Evolutionary conservation across 2,113 vertebrate genomes (phyloP).

Genomic region (Nerophis ophidion): DNA sequence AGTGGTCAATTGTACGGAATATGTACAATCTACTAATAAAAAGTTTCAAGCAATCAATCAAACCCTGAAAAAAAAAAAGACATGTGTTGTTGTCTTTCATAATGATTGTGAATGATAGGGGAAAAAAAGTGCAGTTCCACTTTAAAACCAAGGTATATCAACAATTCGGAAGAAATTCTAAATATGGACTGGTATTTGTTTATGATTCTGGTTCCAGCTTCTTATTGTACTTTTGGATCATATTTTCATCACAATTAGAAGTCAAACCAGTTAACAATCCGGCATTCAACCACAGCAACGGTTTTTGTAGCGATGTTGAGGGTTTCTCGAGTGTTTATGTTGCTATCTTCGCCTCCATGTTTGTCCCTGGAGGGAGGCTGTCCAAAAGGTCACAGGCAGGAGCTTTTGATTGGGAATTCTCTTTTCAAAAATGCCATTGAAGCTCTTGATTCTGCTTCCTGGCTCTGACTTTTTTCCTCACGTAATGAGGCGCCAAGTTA

Average conservation of each 20-base stretch:
- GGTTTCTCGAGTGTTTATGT: constrained; percentile 16
- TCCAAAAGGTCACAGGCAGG: constrained; percentile 59
- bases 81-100: too few species aligned
- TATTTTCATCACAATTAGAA: neutral
- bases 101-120: too few species aligned
- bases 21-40: too few species aligned
- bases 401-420: constrained; percentile 60
- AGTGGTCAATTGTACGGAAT: too few species aligned
- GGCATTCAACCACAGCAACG: constrained; percentile 65
- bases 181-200: too few species aligned
- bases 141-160: too few species aligned
- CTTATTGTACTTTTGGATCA: neutral
- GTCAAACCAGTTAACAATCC: neutral
- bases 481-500: constrained; percentile 47
- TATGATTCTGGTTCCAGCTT: too few species aligned
- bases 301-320: constrained; percentile 30
- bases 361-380: constrained; percentile 37
- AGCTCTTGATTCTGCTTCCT: constrained; percentile 53
- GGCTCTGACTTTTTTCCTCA: constrained; percentile 39
- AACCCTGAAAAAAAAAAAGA: too few species aligned
- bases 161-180: too few species aligned
- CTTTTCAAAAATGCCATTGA: constrained; percentile 52
- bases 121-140: too few species aligned
- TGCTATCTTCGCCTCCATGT: constrained; percentile 33
- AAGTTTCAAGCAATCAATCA: too few species aligned